phyloP scores from a whole-genome alignment of 1,140 invertebrate species.

The Planococcus citri region DNA sequence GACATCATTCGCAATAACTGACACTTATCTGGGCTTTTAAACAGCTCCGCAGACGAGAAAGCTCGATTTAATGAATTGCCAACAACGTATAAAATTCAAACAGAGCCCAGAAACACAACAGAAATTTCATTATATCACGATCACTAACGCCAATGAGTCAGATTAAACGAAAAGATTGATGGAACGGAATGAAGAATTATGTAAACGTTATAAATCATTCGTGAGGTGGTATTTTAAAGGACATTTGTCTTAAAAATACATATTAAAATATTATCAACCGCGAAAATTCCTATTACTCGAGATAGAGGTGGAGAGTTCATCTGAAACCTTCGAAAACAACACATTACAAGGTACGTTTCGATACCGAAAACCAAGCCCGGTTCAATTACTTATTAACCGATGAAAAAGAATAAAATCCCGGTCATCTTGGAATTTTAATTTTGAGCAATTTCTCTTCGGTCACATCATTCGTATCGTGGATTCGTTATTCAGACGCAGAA shows the following conservation, averaged over 20 bases:
- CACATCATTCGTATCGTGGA: no score
- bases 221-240: not conserved
- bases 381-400: no score
- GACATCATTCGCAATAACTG: not conserved
- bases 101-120: not conserved
- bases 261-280: no score
- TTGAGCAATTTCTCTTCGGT: no score
- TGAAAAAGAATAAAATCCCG: no score
- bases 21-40: slow-evolving; percentile 1
- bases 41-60: not conserved
- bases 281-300: no score
- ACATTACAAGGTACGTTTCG: no score
- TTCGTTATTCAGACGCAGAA: no score
- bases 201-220: not conserved
- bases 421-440: no score
- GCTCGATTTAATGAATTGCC: not conserved
- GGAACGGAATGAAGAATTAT: not conserved
- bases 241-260: not conserved
- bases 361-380: no score
- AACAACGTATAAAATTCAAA: not conserved
- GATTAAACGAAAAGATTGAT: slow-evolving; percentile 1
- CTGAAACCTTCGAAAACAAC: no score
- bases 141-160: not conserved
- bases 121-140: not conserved
- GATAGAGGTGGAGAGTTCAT: no score